Evolutionary conservation across 2,113 vertebrate species (phyloP).

Genomic region (Neofelis nebulosa): DNA sequence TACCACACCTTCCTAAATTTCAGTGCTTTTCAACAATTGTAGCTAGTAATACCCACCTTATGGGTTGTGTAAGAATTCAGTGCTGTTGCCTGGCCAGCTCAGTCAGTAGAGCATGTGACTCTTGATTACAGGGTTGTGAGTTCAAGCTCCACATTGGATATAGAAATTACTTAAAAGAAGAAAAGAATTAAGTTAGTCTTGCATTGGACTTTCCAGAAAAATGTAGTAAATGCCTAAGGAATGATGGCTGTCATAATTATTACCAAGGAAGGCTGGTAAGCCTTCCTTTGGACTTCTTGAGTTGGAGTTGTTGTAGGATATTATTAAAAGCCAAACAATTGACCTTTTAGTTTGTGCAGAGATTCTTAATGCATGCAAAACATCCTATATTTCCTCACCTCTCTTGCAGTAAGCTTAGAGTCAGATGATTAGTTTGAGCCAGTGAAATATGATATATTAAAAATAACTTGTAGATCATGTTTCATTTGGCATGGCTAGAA

Average conservation of each 20-base stretch:
- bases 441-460: neutral
- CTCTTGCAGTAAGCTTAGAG: neutral
- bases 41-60: neutral
- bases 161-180: neutral
- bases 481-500: neutral
- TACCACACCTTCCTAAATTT: neutral
- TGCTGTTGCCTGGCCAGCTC: neutral
- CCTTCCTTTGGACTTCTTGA: neutral
- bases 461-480: neutral
- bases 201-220: neutral
- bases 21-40: neutral
- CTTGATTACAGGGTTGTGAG: neutral
- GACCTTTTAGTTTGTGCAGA: neutral
- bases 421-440: neutral
- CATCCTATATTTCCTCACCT: neutral
- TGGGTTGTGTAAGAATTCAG: neutral
- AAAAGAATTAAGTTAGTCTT: neutral
- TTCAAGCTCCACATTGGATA: neutral
- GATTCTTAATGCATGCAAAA: neutral
- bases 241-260: neutral
- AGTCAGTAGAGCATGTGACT: neutral
- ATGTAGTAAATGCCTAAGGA: neutral
- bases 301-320: neutral
- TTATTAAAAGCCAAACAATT: conserved; percentile 14
- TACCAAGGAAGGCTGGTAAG: neutral